A percentile compares a stretch with the other conserved stretches of the same genome.
Evolutionary conservation across 2,888 invertebrate genomes (phyloP).

Genomic region (Tuberolachnus salignus): DNA sequence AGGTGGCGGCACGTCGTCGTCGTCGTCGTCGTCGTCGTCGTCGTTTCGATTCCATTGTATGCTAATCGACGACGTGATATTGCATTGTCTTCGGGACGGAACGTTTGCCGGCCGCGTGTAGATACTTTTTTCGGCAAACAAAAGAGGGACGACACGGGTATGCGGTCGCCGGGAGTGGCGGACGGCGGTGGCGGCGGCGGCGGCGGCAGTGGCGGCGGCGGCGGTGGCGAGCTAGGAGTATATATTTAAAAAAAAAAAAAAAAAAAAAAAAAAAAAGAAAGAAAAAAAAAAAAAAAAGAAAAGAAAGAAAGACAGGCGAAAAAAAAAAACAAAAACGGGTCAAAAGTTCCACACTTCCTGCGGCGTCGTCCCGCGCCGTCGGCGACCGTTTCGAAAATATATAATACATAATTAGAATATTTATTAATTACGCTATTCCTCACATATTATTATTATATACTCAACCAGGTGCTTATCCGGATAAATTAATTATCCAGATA

Average conservation of each 20-base stretch:
- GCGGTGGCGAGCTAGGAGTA: too few relatives aligned
- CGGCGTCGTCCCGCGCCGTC: neutral
- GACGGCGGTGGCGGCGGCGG: neutral
- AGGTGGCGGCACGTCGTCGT: constrained; percentile 45
- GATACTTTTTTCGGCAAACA: constrained; percentile 50
- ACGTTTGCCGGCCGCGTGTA: constrained; percentile 16
- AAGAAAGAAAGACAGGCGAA: neutral
- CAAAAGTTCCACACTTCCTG: constrained; percentile 47
- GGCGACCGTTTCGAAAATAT: too few relatives aligned
- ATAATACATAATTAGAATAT: too few relatives aligned
- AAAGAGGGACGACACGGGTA: constrained; percentile 27
- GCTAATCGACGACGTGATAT: constrained; percentile 45
- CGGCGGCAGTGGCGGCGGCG: neutral
- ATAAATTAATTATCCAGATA: too few relatives aligned
- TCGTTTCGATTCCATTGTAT: constrained; percentile 50
- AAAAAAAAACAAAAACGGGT: constrained; percentile 35
- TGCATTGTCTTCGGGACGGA: constrained; percentile 44
- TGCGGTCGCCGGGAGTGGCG: neutral
- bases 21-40: constrained; percentile 39
- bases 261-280: too few relatives aligned
- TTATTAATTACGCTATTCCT: too few relatives aligned
- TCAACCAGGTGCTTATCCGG: too few relatives aligned
- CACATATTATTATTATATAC: too few relatives aligned
- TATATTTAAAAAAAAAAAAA: too few relatives aligned
- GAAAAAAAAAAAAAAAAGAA: too few relatives aligned